Evolutionary conservation across 2,888 invertebrate species (phyloP).

Genomic region (Liposcelis brunnea): DNA sequence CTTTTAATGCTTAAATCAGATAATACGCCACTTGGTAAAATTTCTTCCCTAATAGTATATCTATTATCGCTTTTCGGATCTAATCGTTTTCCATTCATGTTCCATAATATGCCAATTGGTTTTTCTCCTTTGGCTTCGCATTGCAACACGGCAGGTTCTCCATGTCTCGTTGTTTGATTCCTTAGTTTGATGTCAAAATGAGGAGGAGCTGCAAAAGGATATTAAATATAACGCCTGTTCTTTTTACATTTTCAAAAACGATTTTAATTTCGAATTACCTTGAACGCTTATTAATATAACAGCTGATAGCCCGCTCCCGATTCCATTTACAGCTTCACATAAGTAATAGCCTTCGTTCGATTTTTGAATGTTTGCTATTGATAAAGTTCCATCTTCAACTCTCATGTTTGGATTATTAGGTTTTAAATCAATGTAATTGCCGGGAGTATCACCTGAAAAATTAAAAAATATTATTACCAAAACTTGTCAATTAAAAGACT

Average conservation of each 20-base stretch:
- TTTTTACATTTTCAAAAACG: no score
- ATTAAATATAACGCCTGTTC: no score
- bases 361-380: conserved; percentile 80
- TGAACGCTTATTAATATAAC: conserved; percentile 87
- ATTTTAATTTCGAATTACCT: no score
- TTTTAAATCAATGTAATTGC: conserved; percentile 85
- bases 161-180: conserved; percentile 78
- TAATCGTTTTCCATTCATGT: conserved; percentile 81
- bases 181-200: conserved; percentile 83
- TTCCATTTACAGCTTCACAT: conserved; percentile 91
- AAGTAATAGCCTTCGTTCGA: conserved; percentile 88
- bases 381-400: conserved; percentile 84
- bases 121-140: conserved; percentile 89
- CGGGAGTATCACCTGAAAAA: conserved; percentile 63
- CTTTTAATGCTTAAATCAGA: conserved; percentile 79
- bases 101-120: conserved; percentile 88
- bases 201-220: conserved; percentile 52
- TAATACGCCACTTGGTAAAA: conserved; percentile 68
- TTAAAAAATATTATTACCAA: conserved; percentile 9
- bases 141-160: conserved; percentile 77
- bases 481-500: conserved; percentile 3
- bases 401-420: conserved; percentile 78
- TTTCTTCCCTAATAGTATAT: conserved; percentile 51
- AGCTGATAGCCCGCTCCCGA: conserved; percentile 86
- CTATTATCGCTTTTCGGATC: conserved; percentile 74